A percentile compares a stretch with the other conserved stretches of the same genome.
Evolutionary conservation across 2,113 vertebrate genomes (phyloP).

Genomic region (Mesembrinibis cayennensis): DNA sequence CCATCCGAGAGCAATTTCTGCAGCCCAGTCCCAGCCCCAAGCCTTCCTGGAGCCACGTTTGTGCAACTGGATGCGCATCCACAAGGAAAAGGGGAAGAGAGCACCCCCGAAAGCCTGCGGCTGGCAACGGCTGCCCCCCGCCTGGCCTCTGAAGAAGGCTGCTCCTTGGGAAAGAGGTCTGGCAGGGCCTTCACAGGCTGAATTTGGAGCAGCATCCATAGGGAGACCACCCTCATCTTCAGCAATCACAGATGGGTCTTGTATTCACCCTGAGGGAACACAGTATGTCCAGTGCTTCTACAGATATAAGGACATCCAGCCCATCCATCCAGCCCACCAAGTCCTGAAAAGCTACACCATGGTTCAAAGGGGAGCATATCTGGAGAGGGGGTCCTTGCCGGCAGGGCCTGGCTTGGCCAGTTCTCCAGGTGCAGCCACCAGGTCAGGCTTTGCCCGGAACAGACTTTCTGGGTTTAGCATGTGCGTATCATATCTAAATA

Average conservation of each 20-base stretch:
- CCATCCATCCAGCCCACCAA: neutral
- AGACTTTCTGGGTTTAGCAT: neutral
- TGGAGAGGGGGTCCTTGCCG: neutral
- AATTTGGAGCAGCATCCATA: neutral
- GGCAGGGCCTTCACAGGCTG: neutral
- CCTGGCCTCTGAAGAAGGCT: neutral
- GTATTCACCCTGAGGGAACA: neutral
- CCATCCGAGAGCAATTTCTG: neutral
- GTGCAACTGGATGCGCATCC: neutral
- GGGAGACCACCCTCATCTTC: neutral
- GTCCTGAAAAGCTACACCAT: rapidly evolving
- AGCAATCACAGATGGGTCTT: neutral
- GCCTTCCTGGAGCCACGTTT: neutral
- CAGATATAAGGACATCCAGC: neutral
- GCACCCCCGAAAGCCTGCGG: neutral
- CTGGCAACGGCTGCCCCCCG: neutral
- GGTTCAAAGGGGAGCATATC: rapidly evolving
- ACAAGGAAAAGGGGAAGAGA: neutral
- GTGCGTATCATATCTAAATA: rapidly evolving
- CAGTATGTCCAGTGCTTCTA: neutral
- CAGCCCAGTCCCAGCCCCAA: neutral
- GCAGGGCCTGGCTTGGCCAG: neutral
- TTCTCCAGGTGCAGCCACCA: neutral
- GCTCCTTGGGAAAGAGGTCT: neutral
- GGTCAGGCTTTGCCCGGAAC: neutral